Percentiles rank a stretch among this genome's conserved stretches.
Conservation (phyloP, 2,797 vertebrate species). For the Microchirus variegatus region DNA sequence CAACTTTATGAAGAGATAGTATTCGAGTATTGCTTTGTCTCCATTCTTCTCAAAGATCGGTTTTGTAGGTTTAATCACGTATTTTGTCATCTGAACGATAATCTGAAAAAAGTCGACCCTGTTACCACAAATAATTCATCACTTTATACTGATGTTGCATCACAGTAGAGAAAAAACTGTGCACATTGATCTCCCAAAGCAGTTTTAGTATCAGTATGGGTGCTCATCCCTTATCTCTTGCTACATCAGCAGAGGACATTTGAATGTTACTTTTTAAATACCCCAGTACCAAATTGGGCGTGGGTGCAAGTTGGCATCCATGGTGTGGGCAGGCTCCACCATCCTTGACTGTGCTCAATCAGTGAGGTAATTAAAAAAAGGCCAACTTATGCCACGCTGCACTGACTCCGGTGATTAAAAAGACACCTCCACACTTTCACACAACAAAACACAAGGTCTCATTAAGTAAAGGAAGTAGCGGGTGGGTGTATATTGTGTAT, state of each 20-base stretch:
- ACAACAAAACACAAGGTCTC: slow-evolving; percentile 70
- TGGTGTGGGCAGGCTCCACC: slow-evolving; percentile 65
- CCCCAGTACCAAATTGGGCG: slow-evolving; percentile 29
- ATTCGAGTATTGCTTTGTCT: not conserved
- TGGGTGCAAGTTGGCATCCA: slow-evolving; percentile 55
- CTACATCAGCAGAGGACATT: slow-evolving; percentile 52
- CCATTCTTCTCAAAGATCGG: not conserved
- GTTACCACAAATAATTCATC: too few species aligned
- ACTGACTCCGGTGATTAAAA: slow-evolving; percentile 79
- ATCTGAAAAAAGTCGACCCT: too few species aligned
- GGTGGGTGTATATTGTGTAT: slow-evolving; percentile 6
- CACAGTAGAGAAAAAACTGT: too few species aligned
- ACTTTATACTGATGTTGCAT: too few species aligned
- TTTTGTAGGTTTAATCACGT: not conserved
- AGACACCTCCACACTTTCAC: slow-evolving; percentile 73
- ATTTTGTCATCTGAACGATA: too few species aligned
- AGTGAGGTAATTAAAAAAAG: slow-evolving; percentile 80
- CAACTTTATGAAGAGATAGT: not conserved
- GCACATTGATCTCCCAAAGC: too few species aligned
- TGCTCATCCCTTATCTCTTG: slow-evolving; percentile 12
- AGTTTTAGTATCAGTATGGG: slow-evolving; percentile 9
- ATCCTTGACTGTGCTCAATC: slow-evolving; percentile 77
- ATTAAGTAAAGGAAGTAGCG: slow-evolving; percentile 49
- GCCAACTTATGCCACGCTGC: slow-evolving; percentile 77
- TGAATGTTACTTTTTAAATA: slow-evolving; percentile 67